Evolutionary conservation across 2,113 vertebrate species (phyloP), one percentile per base, ranked within the genome.

Genomic region (Colaptes auratus): DNA sequence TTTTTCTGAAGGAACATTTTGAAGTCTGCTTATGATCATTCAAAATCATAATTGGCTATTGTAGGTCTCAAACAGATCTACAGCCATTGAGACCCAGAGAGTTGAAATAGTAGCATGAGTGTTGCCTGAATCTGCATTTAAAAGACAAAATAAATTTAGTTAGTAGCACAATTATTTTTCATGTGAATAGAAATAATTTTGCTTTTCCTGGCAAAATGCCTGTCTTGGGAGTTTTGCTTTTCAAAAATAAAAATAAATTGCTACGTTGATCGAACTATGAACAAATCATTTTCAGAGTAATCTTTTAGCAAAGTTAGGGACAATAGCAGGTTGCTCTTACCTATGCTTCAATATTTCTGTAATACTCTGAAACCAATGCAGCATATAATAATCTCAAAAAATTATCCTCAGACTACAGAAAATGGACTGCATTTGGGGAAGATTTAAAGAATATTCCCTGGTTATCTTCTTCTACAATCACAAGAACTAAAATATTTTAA

Each of bases 321-420:
- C 11, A 67, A 52, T 23, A 80, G 19, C 25, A 42, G 21, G 9
- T 77, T 70, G 74, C 42, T 80, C 64, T 53, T 83, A 14, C 8
- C 18, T 63, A 17, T 82, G 7, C 83, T 90, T 88, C 58, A 81
- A 15, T 91, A 84, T 95, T 96, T 95, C 64, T 69, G 6, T 71
- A 74, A 19, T 46, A 82, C 52, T 86, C 72, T 86, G 28, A 94
- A 52, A 23, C 50, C 24, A 52, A 25, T 52, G 12, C 23, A 52
- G 50, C 50, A 24, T 52, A 25, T 52, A 52, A 52, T 25, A 24
- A 24, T 52, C 11, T 25, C 23, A 52, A 23, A 23, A 50, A 23
- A 20, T 21, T 50, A 50, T 50, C 48, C 48, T 23, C 6, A 6
- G 21, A 21, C 48, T 50, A 50, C 10, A 21, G 50, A 52, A 52